These are phyloP conservation scores for Crocodylus rhombifer DNA, from an alignment of 2,797 vertebrate species.

Conservation along the genomic window DNA sequence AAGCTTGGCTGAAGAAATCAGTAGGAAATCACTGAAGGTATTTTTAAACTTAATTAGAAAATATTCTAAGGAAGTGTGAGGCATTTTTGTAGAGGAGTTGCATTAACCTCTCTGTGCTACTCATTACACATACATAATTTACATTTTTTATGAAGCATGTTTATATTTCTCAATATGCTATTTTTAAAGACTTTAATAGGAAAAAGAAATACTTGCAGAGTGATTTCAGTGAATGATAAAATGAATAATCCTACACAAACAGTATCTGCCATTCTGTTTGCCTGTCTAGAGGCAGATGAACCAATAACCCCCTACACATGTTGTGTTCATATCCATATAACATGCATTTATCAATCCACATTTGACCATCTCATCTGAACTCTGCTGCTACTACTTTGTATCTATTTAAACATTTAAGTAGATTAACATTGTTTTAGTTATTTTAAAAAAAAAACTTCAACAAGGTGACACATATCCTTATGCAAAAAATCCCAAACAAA, in stretches of 20 bases:
- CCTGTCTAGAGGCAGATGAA: not conserved
- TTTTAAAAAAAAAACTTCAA: too few relatives aligned
- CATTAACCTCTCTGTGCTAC: conserved; percentile 6
- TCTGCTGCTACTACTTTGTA: not conserved
- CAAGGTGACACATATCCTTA: too few relatives aligned
- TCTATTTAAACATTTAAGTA: not conserved
- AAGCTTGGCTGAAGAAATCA: conserved; percentile 30
- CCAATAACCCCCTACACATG: not conserved
- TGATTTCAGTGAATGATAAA: not conserved
- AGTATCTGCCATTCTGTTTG: not conserved
- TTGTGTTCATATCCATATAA: not conserved
- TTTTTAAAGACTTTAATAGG: not conserved
- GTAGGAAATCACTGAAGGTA: not conserved
- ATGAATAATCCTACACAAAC: not conserved
- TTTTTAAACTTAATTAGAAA: conserved; percentile 55
- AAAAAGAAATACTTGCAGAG: not conserved
- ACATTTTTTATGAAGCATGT: not conserved
- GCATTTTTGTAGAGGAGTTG: conserved; percentile 15
- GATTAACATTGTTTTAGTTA: not conserved
- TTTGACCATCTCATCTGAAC: not conserved
- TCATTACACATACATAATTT: not conserved
- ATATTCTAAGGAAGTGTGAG: conserved; percentile 36
- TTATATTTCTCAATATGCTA: not conserved
- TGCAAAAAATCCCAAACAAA: too few relatives aligned
- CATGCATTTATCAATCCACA: not conserved